Evolutionary conservation across 2,113 vertebrate genomes (phyloP), one percentile per base, ranked within the genome.

Genomic region (Trematomus loennbergii): DNA sequence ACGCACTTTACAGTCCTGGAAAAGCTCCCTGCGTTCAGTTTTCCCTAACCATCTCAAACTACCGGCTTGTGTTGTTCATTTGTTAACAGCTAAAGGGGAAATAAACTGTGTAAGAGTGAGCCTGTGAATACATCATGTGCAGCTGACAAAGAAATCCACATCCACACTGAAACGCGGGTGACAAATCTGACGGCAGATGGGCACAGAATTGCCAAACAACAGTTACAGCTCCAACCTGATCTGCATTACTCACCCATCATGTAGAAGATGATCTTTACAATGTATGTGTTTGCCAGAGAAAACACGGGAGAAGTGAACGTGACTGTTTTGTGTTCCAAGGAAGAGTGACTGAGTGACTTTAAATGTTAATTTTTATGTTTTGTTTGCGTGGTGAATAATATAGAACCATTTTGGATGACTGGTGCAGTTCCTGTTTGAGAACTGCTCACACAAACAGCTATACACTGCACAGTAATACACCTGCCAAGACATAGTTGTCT

Each of bases 151-250:
- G 60, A 77, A 71, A 52, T 70, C 59, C 25, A 45, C 18, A 70
- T 69, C 36, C 43, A 72, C 33, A 10, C 22, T 61, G 49, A 68
- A 62, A 74, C 40, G 13, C 4, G 4, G 61, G 7, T 58, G 79
- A 75, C 46, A 79, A 66, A 76, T 48, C 18, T 63, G 80, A 63
- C 50, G 55, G 22, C 79, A 82, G 79, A 73, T 82, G 64, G 71
- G 57, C 55, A 33, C 69, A 52, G 70, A 62, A 63, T 57, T 33
- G 29, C 57, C 12, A 68, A 79, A 74, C 59, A 50, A 36, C 60
- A 64, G 65, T 12, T 6, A 70, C 46, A 55, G 55, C 54, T 83
- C 76, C 81, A 69, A 78, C 62, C 73, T 71, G 46, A 72, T 80
- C 67, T 59, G 57, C 52, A 54, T 54, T 48, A 58, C 43, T 64